Percentiles rank a stretch among this genome's conserved stretches.
Conservation (phyloP, 1,140 invertebrate species). For the Plodia interpunctella region DNA sequence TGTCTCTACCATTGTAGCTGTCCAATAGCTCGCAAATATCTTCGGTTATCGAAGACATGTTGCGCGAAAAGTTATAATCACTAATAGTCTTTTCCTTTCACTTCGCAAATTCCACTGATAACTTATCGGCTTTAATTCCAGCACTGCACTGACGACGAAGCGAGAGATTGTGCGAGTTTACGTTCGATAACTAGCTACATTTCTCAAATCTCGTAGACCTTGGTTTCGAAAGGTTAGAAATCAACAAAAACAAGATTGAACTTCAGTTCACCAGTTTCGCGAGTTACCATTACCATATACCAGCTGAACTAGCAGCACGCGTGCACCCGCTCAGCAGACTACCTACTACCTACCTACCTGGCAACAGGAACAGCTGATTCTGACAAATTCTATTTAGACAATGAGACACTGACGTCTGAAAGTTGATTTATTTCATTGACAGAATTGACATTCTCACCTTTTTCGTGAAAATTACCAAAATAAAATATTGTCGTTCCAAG, state of each 20-base stretch:
- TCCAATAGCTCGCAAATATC: conserved; percentile 69
- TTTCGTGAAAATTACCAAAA: no score
- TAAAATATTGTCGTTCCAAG: no score
- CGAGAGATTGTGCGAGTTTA: conserved; percentile 39
- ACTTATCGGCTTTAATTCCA: conserved; percentile 30
- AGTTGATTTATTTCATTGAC: no score
- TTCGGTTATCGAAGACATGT: conserved; percentile 59
- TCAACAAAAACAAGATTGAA: conserved; percentile 20
- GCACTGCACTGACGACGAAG: conserved; percentile 5
- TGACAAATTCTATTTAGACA: no score
- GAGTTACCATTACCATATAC: no score
- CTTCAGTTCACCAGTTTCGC: conserved; percentile 16
- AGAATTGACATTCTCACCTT: no score
- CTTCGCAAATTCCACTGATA: conserved; percentile 29
- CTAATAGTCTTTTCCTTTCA: background rate
- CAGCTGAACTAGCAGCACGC: no score
- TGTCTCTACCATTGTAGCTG: conserved; percentile 69
- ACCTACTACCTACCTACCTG: no score
- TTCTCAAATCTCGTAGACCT: conserved; percentile 58
- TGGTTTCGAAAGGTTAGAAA: conserved; percentile 43
- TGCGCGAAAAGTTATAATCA: conserved; percentile 8
- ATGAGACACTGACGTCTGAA: no score
- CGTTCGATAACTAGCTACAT: conserved; percentile 49
- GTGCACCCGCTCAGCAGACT: no score
- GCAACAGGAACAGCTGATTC: no score